Base-by-base conservation (phyloP, 2,888 invertebrate genomes). In the Acanthosepion lycidas region DNA sequence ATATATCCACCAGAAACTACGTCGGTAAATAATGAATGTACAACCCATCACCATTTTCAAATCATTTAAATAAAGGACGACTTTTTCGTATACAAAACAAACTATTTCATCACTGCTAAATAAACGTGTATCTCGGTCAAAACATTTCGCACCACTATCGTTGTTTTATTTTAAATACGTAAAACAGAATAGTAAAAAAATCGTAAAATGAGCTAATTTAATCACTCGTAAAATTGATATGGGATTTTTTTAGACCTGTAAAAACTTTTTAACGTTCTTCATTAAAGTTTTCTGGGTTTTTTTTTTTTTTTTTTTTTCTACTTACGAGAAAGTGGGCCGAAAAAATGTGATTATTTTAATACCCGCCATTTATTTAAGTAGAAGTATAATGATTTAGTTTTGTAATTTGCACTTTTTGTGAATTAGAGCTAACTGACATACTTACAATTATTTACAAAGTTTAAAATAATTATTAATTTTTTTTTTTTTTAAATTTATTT, bases 91-190 rank as follows among this genome's bases (percentile, higher is more conserved):
- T 33, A 78, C 15, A n/a, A 78, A 78, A 78, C 78, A 78, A 78
- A n/a, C 64, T 64, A 64, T 78, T n/a, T 78, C 78, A 78, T n/a
- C 78, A 78, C 33, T 33, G 78, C 78, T 78, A 78, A 78, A 78
- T 12, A 28, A 78, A 33, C 9, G 3, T 12, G n/a, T 28, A 8
- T 78, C 28, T 9, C 26, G 6, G 28, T 42, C 28, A 78, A n/a
- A n/a, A 1, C 6, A 0, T n/a, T 15, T n/a, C n/a, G 12, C 78
- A 15, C 78, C 78, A n/a, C 5, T 12, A 33, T 78, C 78, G n/a
- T n/a, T 28, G 78, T 15, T 78, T 78, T 28, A 78, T 78, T 78
- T 33, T n/a, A 18, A 78, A 78, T 78, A 78, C 78, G 78, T 33
- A 78, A 78, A 78, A n/a, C n/a, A 12, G 15, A 23, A n/a, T 6